Conservation (phyloP, 2,113 vertebrate species). For the Taurulus bubalis region DNA sequence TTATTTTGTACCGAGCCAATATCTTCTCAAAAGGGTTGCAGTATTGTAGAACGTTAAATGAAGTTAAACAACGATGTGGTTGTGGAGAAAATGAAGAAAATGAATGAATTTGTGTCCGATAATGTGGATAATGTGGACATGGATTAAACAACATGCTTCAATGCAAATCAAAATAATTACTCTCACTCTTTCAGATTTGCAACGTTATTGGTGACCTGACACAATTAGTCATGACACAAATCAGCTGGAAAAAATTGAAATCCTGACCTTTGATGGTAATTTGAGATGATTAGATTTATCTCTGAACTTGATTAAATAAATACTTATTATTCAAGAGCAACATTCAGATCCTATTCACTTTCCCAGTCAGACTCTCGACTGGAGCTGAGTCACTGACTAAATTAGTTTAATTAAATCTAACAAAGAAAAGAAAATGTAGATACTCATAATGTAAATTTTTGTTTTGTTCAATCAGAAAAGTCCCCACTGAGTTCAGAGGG, state of each 20-base stretch:
- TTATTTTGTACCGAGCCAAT: too few species aligned
- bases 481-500: too few species aligned
- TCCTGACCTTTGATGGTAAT: neutral
- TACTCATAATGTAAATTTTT: neutral
- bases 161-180: neutral
- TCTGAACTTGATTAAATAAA: neutral
- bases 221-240: neutral
- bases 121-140: too few species aligned
- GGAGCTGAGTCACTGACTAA: neutral
- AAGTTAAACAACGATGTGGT: too few species aligned
- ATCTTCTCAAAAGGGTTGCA: too few species aligned
- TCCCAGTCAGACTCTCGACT: neutral
- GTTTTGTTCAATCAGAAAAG: neutral
- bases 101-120: too few species aligned
- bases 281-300: neutral
- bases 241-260: neutral
- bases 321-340: neutral
- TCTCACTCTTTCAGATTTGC: neutral
- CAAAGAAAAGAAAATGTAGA: neutral
- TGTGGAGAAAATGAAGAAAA: too few species aligned
- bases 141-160: neutral
- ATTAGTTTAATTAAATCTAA: neutral
- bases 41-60: too few species aligned
- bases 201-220: neutral
- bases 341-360: neutral